phyloP scores from a whole-genome alignment of 2,888 invertebrate genomes.

The Xestobium rufovillosum region DNA sequence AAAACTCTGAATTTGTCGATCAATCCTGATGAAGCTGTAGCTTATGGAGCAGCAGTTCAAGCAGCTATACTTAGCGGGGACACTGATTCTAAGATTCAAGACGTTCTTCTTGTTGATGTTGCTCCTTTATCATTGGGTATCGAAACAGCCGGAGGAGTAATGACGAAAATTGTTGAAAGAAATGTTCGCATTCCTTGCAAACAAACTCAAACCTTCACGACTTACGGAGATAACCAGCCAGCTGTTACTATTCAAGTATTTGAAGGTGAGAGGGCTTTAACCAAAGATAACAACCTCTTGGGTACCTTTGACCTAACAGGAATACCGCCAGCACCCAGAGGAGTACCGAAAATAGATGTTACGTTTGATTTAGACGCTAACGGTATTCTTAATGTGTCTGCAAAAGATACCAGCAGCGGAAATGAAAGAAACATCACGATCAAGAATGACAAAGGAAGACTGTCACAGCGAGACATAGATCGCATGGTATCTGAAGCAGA shows the following conservation, averaged over 20 bases:
- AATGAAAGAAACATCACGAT: slow-evolving; percentile 70
- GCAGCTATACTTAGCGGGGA: slow-evolving; percentile 37
- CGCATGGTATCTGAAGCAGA: slow-evolving; percentile 67
- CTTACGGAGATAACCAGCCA: slow-evolving; percentile 61
- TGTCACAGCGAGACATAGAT: slow-evolving; percentile 72
- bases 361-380: no score
- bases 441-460: slow-evolving; percentile 70
- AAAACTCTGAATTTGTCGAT: slow-evolving; percentile 38
- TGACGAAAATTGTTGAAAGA: slow-evolving; percentile 56
- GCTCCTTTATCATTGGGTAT: slow-evolving; percentile 66
- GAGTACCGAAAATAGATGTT: slow-evolving; percentile 61
- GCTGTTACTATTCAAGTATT: slow-evolving; percentile 53
- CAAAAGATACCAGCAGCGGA: slow-evolving; percentile 53
- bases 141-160: slow-evolving; percentile 75
- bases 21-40: slow-evolving; percentile 40
- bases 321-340: slow-evolving; percentile 63
- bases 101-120: slow-evolving; percentile 62
- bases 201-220: slow-evolving; percentile 54
- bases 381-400: slow-evolving; percentile 56
- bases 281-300: slow-evolving; percentile 68
- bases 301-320: slow-evolving; percentile 60
- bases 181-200: slow-evolving; percentile 51
- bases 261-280: slow-evolving; percentile 72
- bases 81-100: slow-evolving; percentile 65
- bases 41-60: slow-evolving; percentile 40